Conservation (phyloP, 64 coral and sea anemone species). For the Trachythela sp. region DNA sequence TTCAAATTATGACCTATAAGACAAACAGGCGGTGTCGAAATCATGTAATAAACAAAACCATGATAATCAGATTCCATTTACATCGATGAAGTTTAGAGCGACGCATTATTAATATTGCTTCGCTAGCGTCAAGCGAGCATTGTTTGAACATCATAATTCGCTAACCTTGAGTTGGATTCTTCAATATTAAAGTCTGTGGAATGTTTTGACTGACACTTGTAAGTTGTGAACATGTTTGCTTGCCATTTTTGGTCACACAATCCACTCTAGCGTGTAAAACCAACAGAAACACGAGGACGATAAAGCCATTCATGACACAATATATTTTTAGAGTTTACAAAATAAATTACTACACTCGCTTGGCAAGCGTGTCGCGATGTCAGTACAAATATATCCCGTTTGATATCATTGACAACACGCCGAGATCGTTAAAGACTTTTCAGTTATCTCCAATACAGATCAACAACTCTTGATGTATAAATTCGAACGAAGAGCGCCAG, state of each 20-base stretch:
- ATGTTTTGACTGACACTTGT: background rate
- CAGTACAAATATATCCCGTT: background rate
- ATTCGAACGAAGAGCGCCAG: background rate
- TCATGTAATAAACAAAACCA: background rate
- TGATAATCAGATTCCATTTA: background rate
- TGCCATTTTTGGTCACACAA: background rate
- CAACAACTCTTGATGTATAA: background rate
- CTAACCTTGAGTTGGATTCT: background rate
- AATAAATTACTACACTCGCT: background rate
- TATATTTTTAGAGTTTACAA: background rate
- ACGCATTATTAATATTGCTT: background rate
- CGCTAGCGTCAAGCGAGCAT: background rate
- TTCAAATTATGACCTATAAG: constrained; percentile 3
- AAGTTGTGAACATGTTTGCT: background rate
- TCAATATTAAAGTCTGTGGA: background rate
- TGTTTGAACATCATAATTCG: background rate
- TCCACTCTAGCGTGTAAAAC: background rate
- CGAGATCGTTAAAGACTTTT: background rate
- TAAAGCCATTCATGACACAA: background rate
- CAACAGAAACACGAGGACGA: background rate
- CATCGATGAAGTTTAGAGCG: background rate
- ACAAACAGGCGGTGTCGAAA: background rate
- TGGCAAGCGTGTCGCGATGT: background rate
- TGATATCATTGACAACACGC: background rate
- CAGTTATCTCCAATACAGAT: background rate